Evolutionary conservation across 2,888 invertebrate genomes (phyloP).

Genomic region (Synergus japonicus): DNA sequence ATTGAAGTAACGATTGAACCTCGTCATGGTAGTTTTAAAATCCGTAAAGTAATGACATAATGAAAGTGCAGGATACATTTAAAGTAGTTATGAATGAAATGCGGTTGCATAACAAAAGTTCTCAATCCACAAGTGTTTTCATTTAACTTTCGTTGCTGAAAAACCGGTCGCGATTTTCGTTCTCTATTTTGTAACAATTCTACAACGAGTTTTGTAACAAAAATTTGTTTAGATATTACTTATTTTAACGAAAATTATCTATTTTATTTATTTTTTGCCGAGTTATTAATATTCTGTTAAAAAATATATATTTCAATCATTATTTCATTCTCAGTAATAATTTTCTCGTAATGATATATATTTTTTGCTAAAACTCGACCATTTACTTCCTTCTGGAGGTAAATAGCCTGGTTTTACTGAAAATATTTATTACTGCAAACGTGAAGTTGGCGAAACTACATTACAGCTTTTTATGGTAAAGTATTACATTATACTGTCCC

Average conservation of each 20-base stretch:
- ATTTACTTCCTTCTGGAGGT: too few relatives aligned
- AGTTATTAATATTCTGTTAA: background rate
- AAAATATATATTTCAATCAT: background rate
- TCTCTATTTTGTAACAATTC: background rate
- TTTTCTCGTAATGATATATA: too few relatives aligned
- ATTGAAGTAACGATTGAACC: background rate
- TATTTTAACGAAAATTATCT: background rate
- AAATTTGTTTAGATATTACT: background rate
- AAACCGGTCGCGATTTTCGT: background rate
- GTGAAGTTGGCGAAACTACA: too few relatives aligned
- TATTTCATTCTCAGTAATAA: too few relatives aligned
- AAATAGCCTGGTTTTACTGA: too few relatives aligned
- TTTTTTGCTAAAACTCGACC: too few relatives aligned
- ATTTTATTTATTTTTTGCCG: background rate
- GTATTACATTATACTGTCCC: too few relatives aligned
- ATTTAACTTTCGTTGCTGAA: background rate
- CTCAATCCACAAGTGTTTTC: background rate
- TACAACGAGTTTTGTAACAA: background rate
- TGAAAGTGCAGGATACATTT: background rate
- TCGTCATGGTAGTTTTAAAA: background rate
- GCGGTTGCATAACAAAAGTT: constrained; percentile 4
- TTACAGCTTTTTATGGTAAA: too few relatives aligned
- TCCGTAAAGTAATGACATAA: constrained; percentile 1
- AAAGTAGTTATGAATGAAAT: constrained; percentile 16
- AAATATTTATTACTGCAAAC: too few relatives aligned